Conservation (phyloP, 2,797 vertebrate species). For the Acropternis orthonyx region DNA sequence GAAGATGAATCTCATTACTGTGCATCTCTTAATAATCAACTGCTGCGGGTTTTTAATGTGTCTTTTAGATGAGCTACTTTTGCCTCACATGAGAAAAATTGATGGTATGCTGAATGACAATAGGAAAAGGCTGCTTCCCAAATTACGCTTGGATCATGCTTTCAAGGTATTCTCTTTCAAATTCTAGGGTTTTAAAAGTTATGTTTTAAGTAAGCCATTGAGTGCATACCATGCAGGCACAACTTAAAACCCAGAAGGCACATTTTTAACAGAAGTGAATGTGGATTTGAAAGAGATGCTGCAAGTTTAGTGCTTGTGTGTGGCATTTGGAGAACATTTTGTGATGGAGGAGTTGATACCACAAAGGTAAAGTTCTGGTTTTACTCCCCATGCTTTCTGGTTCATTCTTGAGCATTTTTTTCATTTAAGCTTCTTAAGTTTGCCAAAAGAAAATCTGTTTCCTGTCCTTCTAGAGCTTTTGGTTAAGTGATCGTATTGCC, state of each 20-base stretch:
- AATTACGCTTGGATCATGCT: constrained; percentile 88
- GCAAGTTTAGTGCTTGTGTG: neutral
- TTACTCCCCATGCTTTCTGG: constrained; percentile 1
- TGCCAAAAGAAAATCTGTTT: neutral
- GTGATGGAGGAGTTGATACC: neutral
- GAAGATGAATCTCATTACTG: neutral
- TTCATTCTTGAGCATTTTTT: neutral
- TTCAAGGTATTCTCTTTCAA: constrained; percentile 85
- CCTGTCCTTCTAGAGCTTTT: neutral
- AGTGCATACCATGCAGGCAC: neutral
- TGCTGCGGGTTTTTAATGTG: neutral
- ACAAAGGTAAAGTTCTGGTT: neutral
- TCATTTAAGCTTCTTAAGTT: neutral
- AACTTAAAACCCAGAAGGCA: neutral
- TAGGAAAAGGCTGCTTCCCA: constrained; percentile 89
- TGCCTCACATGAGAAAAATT: constrained; percentile 95
- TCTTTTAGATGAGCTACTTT: constrained; percentile 89
- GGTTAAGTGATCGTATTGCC: neutral
- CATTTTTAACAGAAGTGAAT: constrained; percentile 2
- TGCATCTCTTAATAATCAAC: neutral
- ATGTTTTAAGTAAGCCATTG: neutral
- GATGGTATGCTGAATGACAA: constrained; percentile 95
- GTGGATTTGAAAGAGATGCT: constrained; percentile 19
- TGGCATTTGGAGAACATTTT: constrained; percentile 20
- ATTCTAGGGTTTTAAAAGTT: neutral